Base-by-base conservation (phyloP, 35 echinoderm and acorn worm genomes). In the Amphiura filiformis region DNA sequence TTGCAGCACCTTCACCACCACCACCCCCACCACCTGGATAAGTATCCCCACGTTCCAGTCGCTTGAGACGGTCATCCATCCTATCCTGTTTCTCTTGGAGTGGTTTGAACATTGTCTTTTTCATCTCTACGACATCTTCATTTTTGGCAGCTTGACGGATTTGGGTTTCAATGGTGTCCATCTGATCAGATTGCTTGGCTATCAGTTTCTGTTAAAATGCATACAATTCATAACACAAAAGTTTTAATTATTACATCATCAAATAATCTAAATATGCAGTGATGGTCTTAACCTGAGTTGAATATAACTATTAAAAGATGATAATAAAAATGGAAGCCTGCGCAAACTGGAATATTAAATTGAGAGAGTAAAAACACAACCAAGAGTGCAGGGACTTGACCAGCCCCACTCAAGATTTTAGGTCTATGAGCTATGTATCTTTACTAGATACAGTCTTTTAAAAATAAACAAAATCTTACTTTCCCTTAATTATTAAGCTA, bases 81-180 rank as follows among this genome's bases (percentile, higher is more conserved):
- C 22, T 1, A 56, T 61, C 56, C 14, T 85, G 56, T 33, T 85
- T 65, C 23, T 85, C 35, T 61, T 85, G 49, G 31, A 85, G 35
- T 0, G 83, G 83, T 37, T 85, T 85, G 83, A 85, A 70, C 61
- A 70, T 70, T 30, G 61, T 70, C 61, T 70, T 70, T 23, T 70
- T 70, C 61, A 70, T 70, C 26, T 70, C 61, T 26, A 70, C 17
- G 26, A 70, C 61, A 2, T 70, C 61, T 70, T 70, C 61, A 15
- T 70, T 70, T 30, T 70, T 70, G 9, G 61, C 61, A 15, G 61
- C 61, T 70, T 70, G 61, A 70, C 61, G 61, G 26, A 11, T 30
- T 30, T 26, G 61, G 26, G 26, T 70, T n/a, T 70, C 61, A 26
- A 70, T 70, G 7, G 7, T 18, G 2, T 70, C 61, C 9, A 70